These are phyloP conservation scores for Sylvia atricapilla DNA, from an alignment of 2,113 vertebrate species.

Conservation along the genomic window DNA sequence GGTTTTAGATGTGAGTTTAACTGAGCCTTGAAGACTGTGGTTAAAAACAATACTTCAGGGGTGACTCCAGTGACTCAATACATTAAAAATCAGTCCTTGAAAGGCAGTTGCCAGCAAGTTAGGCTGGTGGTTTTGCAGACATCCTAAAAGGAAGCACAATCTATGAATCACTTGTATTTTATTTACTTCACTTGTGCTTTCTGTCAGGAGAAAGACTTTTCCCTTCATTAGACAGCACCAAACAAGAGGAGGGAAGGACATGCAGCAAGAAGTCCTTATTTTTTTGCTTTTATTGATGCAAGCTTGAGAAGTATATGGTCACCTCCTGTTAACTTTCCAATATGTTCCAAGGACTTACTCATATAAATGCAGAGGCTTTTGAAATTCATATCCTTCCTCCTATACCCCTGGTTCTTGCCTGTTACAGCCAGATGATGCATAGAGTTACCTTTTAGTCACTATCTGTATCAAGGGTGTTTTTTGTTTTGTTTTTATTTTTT, in stretches of 20 bases:
- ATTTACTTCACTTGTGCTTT: not conserved
- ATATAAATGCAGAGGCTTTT: not conserved
- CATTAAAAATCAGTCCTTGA: not conserved
- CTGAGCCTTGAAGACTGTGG: not conserved
- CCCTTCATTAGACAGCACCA: not conserved
- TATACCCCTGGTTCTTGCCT: not conserved
- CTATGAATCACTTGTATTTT: not conserved
- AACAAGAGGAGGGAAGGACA: not conserved
- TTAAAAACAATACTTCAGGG: conserved; percentile 31
- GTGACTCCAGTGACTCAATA: not conserved
- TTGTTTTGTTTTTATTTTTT: not conserved
- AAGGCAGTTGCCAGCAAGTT: not conserved
- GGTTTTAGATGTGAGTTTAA: not conserved
- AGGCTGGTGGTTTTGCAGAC: not conserved
- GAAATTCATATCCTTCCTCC: not conserved
- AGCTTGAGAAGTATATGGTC: not conserved
- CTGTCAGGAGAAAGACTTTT: not conserved
- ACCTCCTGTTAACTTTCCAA: not conserved
- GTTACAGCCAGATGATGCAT: not conserved
- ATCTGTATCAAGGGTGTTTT: not conserved
- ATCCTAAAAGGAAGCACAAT: not conserved
- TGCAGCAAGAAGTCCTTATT: not conserved
- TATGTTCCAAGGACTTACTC: not conserved
- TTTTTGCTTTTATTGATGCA: not conserved
- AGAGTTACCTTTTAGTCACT: not conserved